Evolutionary conservation across 2,888 invertebrate species (phyloP).

Genomic region (Aspidiotus rigidus): DNA sequence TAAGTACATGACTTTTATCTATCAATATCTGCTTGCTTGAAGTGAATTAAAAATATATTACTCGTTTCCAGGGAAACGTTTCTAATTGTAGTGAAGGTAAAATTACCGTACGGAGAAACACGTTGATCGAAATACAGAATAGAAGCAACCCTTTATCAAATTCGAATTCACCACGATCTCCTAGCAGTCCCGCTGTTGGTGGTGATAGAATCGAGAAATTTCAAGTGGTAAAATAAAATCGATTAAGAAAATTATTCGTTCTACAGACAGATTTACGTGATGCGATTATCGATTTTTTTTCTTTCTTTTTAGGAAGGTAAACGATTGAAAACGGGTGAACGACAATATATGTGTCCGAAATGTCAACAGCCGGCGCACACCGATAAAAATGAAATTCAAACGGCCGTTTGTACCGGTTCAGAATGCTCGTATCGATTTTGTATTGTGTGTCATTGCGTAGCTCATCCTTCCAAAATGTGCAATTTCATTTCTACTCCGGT

Average conservation of each 20-base stretch:
- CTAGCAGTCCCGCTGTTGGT: constrained; percentile 44
- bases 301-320: constrained; percentile 38
- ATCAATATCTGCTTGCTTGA: background rate
- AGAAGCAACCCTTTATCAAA: background rate
- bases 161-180: constrained; percentile 37
- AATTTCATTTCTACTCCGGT: constrained; percentile 28
- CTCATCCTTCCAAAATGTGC: constrained; percentile 33
- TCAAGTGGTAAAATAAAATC: constrained; percentile 42
- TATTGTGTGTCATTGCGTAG: constrained; percentile 35
- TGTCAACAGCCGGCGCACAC: constrained; percentile 40
- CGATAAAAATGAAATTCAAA: constrained; percentile 33
- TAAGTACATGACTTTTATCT: background rate
- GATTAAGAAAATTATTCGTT: background rate
- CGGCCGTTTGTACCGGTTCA: constrained; percentile 37
- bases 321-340: constrained; percentile 39
- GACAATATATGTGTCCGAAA: constrained; percentile 39
- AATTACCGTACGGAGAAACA: constrained; percentile 1
- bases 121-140: constrained; percentile 24
- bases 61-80: background rate
- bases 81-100: background rate
- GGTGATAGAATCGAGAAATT: constrained; percentile 45
- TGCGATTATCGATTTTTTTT: background rate
- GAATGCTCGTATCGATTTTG: constrained; percentile 39
- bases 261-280: background rate
- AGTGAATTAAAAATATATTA: background rate